These are phyloP conservation scores for Toxostoma redivivum DNA, from an alignment of 2,113 vertebrate genomes.

Conservation along the genomic window DNA sequence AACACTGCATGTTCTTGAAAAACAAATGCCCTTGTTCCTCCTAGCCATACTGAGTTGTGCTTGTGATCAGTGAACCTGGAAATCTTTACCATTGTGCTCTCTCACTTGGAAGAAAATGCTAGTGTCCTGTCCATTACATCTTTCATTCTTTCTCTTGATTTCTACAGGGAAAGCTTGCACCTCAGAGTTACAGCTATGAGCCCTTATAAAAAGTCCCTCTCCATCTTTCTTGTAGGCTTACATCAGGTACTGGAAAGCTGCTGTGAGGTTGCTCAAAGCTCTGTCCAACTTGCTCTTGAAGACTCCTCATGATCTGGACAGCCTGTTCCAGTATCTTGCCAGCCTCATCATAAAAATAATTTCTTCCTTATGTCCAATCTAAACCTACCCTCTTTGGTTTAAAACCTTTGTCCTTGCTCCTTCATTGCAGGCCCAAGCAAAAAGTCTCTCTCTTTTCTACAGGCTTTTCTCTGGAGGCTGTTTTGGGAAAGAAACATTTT, in stretches of 20 bases:
- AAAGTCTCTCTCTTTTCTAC: background rate
- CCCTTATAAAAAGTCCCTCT: background rate
- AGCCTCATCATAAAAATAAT: background rate
- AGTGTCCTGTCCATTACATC: background rate
- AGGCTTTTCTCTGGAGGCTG: background rate
- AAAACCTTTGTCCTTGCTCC: background rate
- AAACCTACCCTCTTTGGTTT: background rate
- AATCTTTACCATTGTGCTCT: rapidly evolving
- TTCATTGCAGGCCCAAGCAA: background rate
- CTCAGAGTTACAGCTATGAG: background rate
- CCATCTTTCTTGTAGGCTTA: background rate
- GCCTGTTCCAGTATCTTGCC: background rate
- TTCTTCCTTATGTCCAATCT: background rate
- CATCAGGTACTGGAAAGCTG: background rate
- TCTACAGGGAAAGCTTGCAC: background rate
- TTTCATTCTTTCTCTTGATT: background rate
- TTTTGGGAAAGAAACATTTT: background rate
- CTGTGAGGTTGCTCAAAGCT: background rate
- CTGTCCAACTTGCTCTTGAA: background rate
- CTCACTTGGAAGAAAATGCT: background rate
- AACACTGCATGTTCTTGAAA: background rate
- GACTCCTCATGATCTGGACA: background rate
- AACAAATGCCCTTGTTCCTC: background rate
- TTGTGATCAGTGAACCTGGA: background rate
- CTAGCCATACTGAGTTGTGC: background rate